Evolutionary conservation across 2,113 vertebrate genomes (phyloP), one percentile per base, ranked within the genome.

Genomic region (Carassius carassius): DNA sequence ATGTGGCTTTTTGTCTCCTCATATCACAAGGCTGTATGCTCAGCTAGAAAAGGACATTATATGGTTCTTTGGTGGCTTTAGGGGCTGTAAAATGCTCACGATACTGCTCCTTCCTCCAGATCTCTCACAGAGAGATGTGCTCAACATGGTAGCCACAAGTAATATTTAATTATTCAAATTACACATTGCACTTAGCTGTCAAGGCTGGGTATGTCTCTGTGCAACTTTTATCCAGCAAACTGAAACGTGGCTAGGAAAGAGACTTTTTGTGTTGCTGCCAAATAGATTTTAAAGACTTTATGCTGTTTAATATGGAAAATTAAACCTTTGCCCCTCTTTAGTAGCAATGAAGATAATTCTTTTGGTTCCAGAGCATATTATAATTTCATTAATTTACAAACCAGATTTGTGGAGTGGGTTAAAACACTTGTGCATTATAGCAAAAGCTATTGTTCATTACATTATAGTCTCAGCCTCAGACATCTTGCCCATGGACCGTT

Each of bases 81-180:
- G 37, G 78, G 56, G n/a, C 23, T 49, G 37, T 65, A 29, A 80
- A 80, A 70, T 29, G 9, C 79, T 81, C 16, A 1, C 12, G 29
- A 70, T 81, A 54, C 63, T 35, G 23, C 63, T 67, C 63, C 44
- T 70, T 81, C 25, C 44, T 70, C 47, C 25, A 81, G 79, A 5
- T 19, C 14, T 51, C 13, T 82, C 80, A 37, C 19, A 56, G 65
- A 82, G 80, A 35, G 49, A 82, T 37, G 21, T 16, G 47, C 80
- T 72, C 67, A 56, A 49, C 65, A 23, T 82, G 80, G 25, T 72
- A 35, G 80, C 78, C 78, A 14, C 51, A 67, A 81, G 77, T 58
- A 41, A 60, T 85, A 23, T 49, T 73, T 81, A 81, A 85, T 85
- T 85, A 85, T 85, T 62, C 54, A 80, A 79, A 85, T 81, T 73